Evolutionary conservation across 2,113 vertebrate genomes (phyloP).

Genomic region (Todiramphus saurophagus): DNA sequence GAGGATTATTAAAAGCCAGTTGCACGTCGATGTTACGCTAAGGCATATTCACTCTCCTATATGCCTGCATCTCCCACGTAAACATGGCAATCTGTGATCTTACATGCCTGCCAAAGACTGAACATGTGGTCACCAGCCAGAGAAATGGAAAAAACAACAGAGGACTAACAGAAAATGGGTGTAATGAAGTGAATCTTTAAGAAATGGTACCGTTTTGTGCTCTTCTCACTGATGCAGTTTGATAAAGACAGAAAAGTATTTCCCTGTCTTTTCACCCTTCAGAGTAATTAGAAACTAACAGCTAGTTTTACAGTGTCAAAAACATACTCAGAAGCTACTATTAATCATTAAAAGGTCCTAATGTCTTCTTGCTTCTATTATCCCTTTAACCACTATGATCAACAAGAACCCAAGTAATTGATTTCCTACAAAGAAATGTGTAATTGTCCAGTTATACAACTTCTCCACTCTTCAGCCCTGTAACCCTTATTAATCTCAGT

Average conservation of each 20-base stretch:
- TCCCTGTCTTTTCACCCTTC: neutral
- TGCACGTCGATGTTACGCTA: neutral
- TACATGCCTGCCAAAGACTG: neutral
- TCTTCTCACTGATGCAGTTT: neutral
- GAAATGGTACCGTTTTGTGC: neutral
- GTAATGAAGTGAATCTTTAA: neutral
- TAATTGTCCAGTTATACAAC: constrained; percentile 17
- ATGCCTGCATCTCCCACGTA: neutral
- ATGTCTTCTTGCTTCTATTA: constrained; percentile 9
- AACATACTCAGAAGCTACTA: constrained; percentile 19
- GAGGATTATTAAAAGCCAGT: constrained; percentile 4
- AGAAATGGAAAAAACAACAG: neutral
- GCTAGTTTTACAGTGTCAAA: neutral
- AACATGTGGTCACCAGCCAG: neutral
- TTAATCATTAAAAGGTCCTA: constrained; percentile 39
- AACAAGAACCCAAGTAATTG: constrained; percentile 35
- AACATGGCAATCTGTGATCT: neutral
- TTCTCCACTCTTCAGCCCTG: neutral
- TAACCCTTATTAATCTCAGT: neutral
- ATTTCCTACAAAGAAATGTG: constrained; percentile 32
- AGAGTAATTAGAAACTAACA: constrained; percentile 36
- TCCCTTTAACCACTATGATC: constrained; percentile 30
- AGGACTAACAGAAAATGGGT: neutral
- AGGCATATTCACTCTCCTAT: neutral
- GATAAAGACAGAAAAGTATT: constrained; percentile 21